phyloP scores from a whole-genome alignment of 1,140 invertebrate species.

The Schmidtea mediterranea region DNA sequence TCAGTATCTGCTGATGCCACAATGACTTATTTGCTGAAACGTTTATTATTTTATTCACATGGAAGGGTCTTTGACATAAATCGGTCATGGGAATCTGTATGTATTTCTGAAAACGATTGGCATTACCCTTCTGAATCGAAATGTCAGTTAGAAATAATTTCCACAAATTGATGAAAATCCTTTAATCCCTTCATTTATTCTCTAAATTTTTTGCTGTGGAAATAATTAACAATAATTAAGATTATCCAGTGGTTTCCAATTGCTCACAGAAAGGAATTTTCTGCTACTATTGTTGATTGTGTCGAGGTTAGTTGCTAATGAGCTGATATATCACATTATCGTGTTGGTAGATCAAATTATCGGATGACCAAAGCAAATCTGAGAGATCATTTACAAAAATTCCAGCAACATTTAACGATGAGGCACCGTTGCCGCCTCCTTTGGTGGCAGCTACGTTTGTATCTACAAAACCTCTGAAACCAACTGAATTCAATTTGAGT shows the following conservation, averaged over 20 bases:
- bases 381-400: conserved; percentile 11
- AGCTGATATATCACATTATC: background rate
- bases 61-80: no score
- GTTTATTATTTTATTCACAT: no score
- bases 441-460: conserved; percentile 14
- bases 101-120: no score
- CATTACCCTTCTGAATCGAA: no score
- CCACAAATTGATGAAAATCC: no score
- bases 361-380: background rate
- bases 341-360: background rate
- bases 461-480: conserved; percentile 13
- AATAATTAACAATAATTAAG: no score
- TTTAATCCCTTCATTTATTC: no score
- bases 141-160: no score
- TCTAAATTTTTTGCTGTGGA: no score
- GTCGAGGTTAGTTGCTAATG: conserved; percentile 6
- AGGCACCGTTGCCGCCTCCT: background rate
- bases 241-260: conserved; percentile 19
- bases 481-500: background rate
- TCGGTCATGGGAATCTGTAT: no score
- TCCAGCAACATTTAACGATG: conserved; percentile 13
- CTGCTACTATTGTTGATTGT: conserved; percentile 11
- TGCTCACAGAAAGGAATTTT: conserved; percentile 14
- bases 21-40: no score
- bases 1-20: no score